Evolutionary conservation across 2,888 invertebrate genomes (phyloP).

Genomic region (Stenodera caucasica): DNA sequence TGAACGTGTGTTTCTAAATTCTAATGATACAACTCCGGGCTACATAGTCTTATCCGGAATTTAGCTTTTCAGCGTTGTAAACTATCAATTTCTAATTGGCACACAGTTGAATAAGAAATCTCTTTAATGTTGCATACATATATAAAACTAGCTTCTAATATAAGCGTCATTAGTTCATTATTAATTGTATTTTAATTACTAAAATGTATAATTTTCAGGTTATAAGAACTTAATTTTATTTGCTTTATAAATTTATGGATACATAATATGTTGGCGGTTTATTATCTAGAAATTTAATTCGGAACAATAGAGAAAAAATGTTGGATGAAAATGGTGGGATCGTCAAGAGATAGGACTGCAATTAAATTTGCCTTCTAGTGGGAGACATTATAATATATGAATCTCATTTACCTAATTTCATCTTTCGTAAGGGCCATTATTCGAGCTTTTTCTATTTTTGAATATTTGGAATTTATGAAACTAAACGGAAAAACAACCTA

Average conservation of each 20-base stretch:
- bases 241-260: too few relatives aligned
- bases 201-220: too few relatives aligned
- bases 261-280: background rate
- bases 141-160: constrained; percentile 17
- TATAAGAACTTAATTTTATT: too few relatives aligned
- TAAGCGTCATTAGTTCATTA: too few relatives aligned
- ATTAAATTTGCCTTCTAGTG: background rate
- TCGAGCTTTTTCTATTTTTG: background rate
- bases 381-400: background rate
- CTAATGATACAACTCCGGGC: constrained; percentile 23
- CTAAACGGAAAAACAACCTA: too few relatives aligned
- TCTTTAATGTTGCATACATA: constrained; percentile 17
- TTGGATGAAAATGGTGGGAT: background rate
- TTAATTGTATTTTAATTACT: too few relatives aligned
- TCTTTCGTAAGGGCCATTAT: background rate
- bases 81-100: constrained; percentile 15
- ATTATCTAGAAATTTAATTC: background rate
- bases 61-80: constrained; percentile 22
- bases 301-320: background rate
- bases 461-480: too few relatives aligned
- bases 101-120: constrained; percentile 21
- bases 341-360: background rate
- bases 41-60: constrained; percentile 25
- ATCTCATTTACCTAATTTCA: background rate
- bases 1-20: constrained; percentile 10